These are phyloP conservation scores for Oligia fasciuncula DNA, from an alignment of 2,888 invertebrate species.

Conservation along the genomic window DNA sequence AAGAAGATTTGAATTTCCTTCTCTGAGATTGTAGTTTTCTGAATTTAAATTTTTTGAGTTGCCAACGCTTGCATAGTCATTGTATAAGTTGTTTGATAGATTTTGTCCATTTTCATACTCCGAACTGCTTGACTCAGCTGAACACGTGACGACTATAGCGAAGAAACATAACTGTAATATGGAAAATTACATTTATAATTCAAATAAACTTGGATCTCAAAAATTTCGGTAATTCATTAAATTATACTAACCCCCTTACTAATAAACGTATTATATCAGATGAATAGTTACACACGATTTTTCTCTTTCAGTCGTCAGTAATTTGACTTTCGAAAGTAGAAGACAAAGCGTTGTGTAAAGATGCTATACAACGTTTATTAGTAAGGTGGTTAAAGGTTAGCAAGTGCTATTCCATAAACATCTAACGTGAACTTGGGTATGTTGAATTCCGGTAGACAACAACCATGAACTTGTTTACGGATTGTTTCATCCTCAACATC, in stretches of 20 bases:
- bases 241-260: too few relatives aligned
- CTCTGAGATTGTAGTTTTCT: not conserved
- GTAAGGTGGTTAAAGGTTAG: too few relatives aligned
- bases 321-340: too few relatives aligned
- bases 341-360: too few relatives aligned
- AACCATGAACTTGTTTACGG: not conserved
- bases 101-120: not conserved
- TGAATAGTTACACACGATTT: too few relatives aligned
- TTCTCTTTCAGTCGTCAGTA: too few relatives aligned
- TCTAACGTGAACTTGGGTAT: not conserved
- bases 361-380: too few relatives aligned
- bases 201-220: not conserved
- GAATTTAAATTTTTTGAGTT: constrained; percentile 6
- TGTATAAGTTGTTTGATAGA: not conserved
- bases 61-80: not conserved
- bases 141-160: constrained; percentile 5
- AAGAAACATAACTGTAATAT: constrained; percentile 18
- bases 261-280: too few relatives aligned
- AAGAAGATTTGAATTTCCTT: not conserved
- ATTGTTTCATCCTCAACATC: not conserved
- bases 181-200: not conserved
- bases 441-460: not conserved
- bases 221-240: too few relatives aligned
- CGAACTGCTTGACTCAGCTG: not conserved
- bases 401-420: not conserved